Evolutionary conservation across 2,888 invertebrate species (phyloP).

Genomic region (Drosophila demipolita): DNA sequence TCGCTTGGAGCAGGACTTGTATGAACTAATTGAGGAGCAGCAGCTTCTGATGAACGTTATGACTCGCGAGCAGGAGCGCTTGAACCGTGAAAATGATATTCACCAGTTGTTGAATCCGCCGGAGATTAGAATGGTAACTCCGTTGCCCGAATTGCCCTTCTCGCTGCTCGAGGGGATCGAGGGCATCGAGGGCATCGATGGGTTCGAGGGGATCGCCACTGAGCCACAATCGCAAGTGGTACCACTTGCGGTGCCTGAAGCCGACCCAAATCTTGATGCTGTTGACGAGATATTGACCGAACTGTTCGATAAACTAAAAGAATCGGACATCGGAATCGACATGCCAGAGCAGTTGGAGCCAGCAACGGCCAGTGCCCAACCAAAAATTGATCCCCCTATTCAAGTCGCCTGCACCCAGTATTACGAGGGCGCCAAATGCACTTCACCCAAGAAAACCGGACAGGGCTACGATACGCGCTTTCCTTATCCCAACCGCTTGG

Average conservation of each 20-base stretch:
- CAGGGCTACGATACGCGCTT: conserved; percentile 56
- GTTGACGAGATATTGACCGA: background rate
- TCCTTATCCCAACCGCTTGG: conserved; percentile 38
- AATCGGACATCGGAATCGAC: background rate
- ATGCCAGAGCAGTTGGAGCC: background rate
- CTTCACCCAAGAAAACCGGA: conserved; percentile 21
- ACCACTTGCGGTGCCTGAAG: background rate
- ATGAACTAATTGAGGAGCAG: conserved; percentile 48
- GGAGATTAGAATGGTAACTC: too few relatives aligned
- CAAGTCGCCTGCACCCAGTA: too few relatives aligned
- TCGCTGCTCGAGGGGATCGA: background rate
- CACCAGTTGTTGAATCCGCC: background rate
- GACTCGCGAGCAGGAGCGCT: conserved; percentile 17
- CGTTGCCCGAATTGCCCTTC: background rate
- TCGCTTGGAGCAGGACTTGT: conserved; percentile 29
- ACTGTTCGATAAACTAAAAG: rapidly evolving
- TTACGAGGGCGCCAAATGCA: conserved; percentile 18
- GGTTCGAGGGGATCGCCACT: too few relatives aligned
- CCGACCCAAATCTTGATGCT: too few relatives aligned
- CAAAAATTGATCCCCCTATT: background rate
- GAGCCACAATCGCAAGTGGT: background rate
- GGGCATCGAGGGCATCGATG: too few relatives aligned
- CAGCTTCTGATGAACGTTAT: conserved; percentile 26
- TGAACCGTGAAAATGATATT: conserved; percentile 16
- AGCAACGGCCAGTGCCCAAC: background rate